phyloP scores from a whole-genome alignment of 2,113 vertebrate genomes.

The Cyrtonyx montezumae region DNA sequence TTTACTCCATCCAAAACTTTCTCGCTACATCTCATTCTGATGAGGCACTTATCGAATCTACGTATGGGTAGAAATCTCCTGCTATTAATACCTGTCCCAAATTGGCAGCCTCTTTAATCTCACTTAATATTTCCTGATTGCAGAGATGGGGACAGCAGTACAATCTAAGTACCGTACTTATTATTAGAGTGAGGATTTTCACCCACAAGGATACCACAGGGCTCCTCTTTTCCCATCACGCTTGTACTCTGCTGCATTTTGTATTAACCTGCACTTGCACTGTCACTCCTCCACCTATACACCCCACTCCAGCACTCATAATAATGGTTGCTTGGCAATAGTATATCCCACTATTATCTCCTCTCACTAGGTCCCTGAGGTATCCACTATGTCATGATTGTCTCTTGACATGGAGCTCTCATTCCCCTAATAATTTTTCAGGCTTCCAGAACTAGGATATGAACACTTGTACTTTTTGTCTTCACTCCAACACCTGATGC shows the following conservation, averaged over 20 bases:
- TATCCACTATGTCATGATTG: neutral
- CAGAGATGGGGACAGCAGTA: neutral
- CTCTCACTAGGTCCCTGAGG: neutral
- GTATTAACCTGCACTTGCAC: neutral
- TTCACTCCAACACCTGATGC: neutral
- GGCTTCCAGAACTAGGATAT: neutral
- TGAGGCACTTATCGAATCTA: neutral
- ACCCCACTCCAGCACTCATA: slow-evolving; percentile 5
- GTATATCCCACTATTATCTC: neutral
- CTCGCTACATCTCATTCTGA: neutral
- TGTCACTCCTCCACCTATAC: slow-evolving; percentile 21
- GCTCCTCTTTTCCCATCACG: neutral
- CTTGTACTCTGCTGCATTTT: neutral
- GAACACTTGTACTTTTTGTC: neutral
- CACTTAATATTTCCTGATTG: slow-evolving; percentile 31
- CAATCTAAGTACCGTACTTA: slow-evolving; percentile 32
- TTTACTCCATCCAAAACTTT: slow-evolving; percentile 21
- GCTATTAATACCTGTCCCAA: slow-evolving; percentile 53
- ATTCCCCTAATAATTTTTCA: neutral
- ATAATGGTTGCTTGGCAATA: slow-evolving; percentile 32
- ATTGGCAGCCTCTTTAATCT: slow-evolving; percentile 48
- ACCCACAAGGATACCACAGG: neutral
- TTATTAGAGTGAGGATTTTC: slow-evolving; percentile 22
- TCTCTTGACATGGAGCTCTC: neutral
- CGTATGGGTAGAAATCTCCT: slow-evolving; percentile 31